Base-by-base conservation (phyloP, 2,113 vertebrate genomes). In the Herpailurus yagouaroundi region DNA sequence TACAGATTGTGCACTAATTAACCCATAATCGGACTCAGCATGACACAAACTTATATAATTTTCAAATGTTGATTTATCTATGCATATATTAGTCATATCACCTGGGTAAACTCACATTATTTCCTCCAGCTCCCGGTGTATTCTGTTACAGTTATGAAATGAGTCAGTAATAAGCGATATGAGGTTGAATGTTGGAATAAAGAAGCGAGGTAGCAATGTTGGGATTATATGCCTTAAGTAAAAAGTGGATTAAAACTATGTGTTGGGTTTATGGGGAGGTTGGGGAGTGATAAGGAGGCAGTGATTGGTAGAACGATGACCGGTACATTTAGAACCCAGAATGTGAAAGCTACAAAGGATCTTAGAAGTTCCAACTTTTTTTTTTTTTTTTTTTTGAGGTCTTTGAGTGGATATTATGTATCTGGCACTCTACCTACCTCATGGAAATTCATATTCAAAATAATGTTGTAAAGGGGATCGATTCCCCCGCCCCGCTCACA, bases 101-200 rank as follows among this genome's bases (percentile, higher is more conserved):
- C 83, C 76, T 94, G 94, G 27, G 68, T 68, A 77, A 95, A 97
- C 90, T 90, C 55, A 96, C 85, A 90, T 94, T 94, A 92, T 16
- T 92, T 85, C 76, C 14, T 71, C n/a, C 25, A 80, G 80, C 25
- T 93, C 57, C 74, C 82, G 86, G 48, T 63, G 38, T 66, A 79
- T 95, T 87, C 36, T 45, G 25, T 81, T 85, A 95, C 38, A 96
- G 97, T 86, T 94, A 87, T 74, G 80, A 98, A 95, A 90, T 31
- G 71, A 96, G 81, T 95, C 50, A 76, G 73, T 74, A 50, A 8
- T 82, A 82, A 69, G 18, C 64, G 52, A 89, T 57, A 68, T 27
- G 95, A 95, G n/a, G 36, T 89, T 97, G 84, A 79, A 85, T 81
- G 80, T 96, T 93, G 69, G 82, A 95, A 86, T 89, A 87, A 89